These are phyloP conservation scores for Morpho deidamia DNA, from an alignment of 2,888 invertebrate genomes.

Conservation along the genomic window DNA sequence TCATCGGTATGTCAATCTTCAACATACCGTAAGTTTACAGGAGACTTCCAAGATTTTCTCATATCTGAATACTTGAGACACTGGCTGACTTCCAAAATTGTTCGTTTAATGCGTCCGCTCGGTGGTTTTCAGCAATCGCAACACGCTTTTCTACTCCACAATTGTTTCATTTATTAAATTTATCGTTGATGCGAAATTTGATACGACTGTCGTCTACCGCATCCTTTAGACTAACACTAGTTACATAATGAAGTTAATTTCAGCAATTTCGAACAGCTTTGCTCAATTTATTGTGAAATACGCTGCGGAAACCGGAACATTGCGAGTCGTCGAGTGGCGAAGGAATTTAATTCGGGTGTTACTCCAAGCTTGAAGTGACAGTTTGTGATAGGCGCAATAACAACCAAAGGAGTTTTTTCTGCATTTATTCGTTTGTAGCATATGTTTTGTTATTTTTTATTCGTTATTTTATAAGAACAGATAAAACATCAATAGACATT, in stretches of 20 bases:
- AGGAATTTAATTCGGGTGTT: constrained; percentile 72
- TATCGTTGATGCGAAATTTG: constrained; percentile 45
- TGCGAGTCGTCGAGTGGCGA: constrained; percentile 27
- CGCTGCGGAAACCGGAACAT: constrained; percentile 36
- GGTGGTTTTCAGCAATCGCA: constrained; percentile 55
- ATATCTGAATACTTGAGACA: constrained; percentile 63
- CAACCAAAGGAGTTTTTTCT: constrained; percentile 44
- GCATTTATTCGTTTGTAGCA: neutral
- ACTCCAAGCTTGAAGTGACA: constrained; percentile 39
- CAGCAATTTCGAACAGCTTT: constrained; percentile 42
- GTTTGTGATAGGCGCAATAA: constrained; percentile 56
- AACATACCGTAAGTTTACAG: neutral
- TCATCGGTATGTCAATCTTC: neutral
- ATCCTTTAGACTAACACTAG: constrained; percentile 17
- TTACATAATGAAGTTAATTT: constrained; percentile 45
- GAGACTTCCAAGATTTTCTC: constrained; percentile 51
- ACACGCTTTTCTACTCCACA: constrained; percentile 56
- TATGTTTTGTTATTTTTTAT: neutral
- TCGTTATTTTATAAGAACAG: too few species aligned
- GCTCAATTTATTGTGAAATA: constrained; percentile 44
- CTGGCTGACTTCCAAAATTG: constrained; percentile 66
- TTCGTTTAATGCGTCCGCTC: constrained; percentile 70
- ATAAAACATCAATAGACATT: too few species aligned
- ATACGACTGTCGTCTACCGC: constrained; percentile 28
- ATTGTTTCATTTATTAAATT: constrained; percentile 51